Evolutionary conservation across 2,113 vertebrate genomes (phyloP).

Genomic region (Aspiorhynchus laticeps): DNA sequence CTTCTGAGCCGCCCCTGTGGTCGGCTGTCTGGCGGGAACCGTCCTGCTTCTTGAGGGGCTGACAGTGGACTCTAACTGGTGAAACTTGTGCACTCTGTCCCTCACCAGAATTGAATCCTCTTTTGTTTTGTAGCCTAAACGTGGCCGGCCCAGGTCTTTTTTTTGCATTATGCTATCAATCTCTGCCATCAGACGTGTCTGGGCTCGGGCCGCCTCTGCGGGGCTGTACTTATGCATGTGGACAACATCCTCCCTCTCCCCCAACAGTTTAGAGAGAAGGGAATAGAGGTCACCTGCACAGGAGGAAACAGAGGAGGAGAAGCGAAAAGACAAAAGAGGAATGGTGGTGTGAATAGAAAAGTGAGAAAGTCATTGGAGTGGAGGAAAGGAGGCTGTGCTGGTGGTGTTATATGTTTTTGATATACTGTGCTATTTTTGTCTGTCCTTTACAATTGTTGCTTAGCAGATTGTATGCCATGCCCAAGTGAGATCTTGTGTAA

Average conservation of each 20-base stretch:
- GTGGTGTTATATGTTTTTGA: slow-evolving; percentile 11
- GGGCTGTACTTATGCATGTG: slow-evolving; percentile 85
- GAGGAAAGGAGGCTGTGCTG: slow-evolving; percentile 23
- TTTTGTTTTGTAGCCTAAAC: slow-evolving; percentile 76
- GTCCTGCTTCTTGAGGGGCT: slow-evolving; percentile 79
- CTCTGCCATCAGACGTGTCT: slow-evolving; percentile 85
- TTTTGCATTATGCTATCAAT: slow-evolving; percentile 91
- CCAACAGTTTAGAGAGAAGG: slow-evolving; percentile 93
- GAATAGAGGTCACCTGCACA: slow-evolving; percentile 94
- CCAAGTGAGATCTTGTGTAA: neutral
- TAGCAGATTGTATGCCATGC: neutral
- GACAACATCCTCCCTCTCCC: slow-evolving; percentile 86
- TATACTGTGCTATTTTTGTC: neutral
- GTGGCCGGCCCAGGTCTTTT: slow-evolving; percentile 80
- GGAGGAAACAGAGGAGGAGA: slow-evolving; percentile 69
- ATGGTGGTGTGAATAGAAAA: slow-evolving; percentile 45
- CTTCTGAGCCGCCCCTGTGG: slow-evolving; percentile 72
- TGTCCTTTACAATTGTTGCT: neutral
- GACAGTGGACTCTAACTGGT: slow-evolving; percentile 86
- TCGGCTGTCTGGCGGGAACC: slow-evolving; percentile 71
- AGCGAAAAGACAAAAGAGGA: slow-evolving; percentile 57
- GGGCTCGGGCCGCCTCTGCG: slow-evolving; percentile 81
- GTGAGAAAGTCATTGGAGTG: slow-evolving; percentile 30
- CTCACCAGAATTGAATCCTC: slow-evolving; percentile 82
- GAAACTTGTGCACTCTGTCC: slow-evolving; percentile 95